Evolutionary conservation across 2,888 invertebrate species (phyloP).

Genomic region (Papilio demoleus): DNA sequence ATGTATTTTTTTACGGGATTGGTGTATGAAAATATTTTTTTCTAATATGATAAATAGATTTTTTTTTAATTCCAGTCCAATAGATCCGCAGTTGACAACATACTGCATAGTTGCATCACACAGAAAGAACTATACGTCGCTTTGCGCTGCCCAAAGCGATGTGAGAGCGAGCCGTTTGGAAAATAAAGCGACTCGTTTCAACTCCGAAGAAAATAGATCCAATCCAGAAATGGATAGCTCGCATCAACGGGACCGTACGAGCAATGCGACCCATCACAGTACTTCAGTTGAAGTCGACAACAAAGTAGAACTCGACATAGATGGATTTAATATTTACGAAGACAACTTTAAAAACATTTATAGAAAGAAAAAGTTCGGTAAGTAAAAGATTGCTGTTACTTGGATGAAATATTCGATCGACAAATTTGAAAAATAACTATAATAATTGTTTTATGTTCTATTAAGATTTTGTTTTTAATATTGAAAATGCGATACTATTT

Average conservation of each 20-base stretch:
- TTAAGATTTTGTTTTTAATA: no score
- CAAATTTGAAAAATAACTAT: no score
- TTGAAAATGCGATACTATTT: no score
- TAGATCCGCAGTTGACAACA: slow-evolving; percentile 74
- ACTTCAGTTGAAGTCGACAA: slow-evolving; percentile 62
- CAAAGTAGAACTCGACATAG: slow-evolving; percentile 60
- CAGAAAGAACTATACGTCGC: slow-evolving; percentile 71
- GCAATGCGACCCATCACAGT: slow-evolving; percentile 43
- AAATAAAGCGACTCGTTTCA: slow-evolving; percentile 55
- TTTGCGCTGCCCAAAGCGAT: slow-evolving; percentile 74
- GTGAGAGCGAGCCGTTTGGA: slow-evolving; percentile 58
- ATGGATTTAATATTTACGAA: slow-evolving; percentile 62
- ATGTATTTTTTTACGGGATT: no score
- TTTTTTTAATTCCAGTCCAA: slow-evolving; percentile 62
- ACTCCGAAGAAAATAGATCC: slow-evolving; percentile 49
- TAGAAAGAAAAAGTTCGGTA: slow-evolving; percentile 72
- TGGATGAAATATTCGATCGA: not conserved
- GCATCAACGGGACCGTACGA: slow-evolving; percentile 39
- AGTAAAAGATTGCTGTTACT: slow-evolving; percentile 46
- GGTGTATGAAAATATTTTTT: no score
- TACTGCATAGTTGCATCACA: slow-evolving; percentile 77
- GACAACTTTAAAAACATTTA: slow-evolving; percentile 63
- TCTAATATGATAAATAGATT: no score
- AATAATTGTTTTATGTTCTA: no score
- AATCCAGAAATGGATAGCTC: slow-evolving; percentile 47